These are phyloP conservation scores for Augiades crinisus DNA, from an alignment of 2,888 invertebrate species.

Conservation along the genomic window DNA sequence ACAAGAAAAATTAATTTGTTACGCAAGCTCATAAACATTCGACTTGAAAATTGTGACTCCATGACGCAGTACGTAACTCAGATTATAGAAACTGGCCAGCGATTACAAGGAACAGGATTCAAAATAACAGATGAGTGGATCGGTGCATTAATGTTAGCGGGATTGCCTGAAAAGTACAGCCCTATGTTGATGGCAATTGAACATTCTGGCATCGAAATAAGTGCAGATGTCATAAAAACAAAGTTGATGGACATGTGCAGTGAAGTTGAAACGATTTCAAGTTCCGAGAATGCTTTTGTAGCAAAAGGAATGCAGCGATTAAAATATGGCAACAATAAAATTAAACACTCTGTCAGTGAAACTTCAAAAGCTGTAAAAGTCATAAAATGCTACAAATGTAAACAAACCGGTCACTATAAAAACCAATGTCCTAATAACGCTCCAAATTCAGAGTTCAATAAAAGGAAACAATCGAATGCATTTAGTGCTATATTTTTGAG, in stretches of 20 bases:
- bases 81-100: slow-evolving; percentile 2
- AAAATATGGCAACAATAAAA: neutral
- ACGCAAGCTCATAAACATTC: slow-evolving; percentile 3
- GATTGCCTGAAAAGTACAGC: slow-evolving; percentile 6
- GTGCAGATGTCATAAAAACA: neutral
- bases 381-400: slow-evolving; percentile 28
- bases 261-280: neutral
- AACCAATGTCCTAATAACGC: slow-evolving; percentile 8
- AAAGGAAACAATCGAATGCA: slow-evolving; percentile 23
- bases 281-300: neutral
- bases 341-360: neutral
- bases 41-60: slow-evolving; percentile 10
- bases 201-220: neutral
- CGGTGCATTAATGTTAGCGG: slow-evolving; percentile 2
- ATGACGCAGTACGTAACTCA: slow-evolving; percentile 6
- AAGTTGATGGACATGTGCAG: neutral
- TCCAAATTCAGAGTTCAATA: neutral
- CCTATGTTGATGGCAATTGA: slow-evolving; percentile 4
- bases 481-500: slow-evolving; percentile 33
- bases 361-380: neutral
- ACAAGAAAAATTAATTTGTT: slow-evolving; percentile 7
- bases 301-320: neutral
- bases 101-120: slow-evolving; percentile 6
- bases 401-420: slow-evolving; percentile 27
- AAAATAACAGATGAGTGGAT: slow-evolving; percentile 7